A percentile compares a stretch with the other conserved stretches of the same genome.
Evolutionary conservation across 2,113 vertebrate species (phyloP).

Genomic region (Recurvirostra avosetta): DNA sequence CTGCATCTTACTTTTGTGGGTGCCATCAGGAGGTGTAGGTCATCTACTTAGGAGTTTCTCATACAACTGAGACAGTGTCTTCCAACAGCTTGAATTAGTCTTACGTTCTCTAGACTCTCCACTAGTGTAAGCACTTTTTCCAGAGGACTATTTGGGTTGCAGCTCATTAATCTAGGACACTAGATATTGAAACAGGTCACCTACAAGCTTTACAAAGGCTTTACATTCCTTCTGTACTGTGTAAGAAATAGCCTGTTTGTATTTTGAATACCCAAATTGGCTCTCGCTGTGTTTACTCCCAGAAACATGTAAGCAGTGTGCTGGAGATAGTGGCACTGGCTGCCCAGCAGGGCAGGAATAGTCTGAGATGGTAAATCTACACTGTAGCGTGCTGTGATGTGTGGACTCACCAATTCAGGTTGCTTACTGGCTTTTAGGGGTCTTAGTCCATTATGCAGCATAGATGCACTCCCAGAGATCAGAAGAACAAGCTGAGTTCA

Average conservation of each 20-base stretch:
- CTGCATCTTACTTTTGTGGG: not conserved
- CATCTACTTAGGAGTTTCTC: not conserved
- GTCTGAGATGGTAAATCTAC: not conserved
- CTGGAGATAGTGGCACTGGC: not conserved
- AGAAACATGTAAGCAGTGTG: rapidly evolving
- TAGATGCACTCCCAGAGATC: not conserved
- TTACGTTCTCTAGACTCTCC: not conserved
- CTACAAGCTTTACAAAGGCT: not conserved
- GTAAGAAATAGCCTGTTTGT: not conserved
- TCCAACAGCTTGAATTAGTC: not conserved
- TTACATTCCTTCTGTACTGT: not conserved
- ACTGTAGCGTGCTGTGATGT: not conserved
- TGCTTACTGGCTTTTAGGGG: not conserved
- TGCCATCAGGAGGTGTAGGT: not conserved
- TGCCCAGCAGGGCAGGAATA: not conserved
- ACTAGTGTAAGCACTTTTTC: not conserved
- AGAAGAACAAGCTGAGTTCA: not conserved
- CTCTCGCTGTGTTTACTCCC: not conserved
- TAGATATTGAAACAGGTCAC: not conserved
- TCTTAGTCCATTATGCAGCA: not conserved
- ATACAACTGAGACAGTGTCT: not conserved
- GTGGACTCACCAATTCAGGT: not conserved
- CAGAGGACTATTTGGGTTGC: not conserved
- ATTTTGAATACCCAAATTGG: not conserved
- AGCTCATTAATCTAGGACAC: not conserved